Base-by-base conservation (phyloP, 1,140 invertebrate genomes). In the Himalopsyche phryganea region DNA sequence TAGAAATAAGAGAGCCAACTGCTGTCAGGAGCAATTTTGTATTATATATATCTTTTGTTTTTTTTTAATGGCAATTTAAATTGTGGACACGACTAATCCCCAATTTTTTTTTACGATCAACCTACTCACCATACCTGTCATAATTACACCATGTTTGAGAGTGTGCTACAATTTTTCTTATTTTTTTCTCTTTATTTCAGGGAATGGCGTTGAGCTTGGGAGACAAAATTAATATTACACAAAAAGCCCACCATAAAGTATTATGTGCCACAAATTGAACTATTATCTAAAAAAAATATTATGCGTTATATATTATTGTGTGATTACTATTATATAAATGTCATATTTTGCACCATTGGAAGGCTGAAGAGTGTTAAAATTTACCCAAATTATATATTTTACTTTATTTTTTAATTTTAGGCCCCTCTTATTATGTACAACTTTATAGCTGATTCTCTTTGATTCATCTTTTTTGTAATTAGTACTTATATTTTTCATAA, bases 201-300 rank as follows among this genome's bases (percentile, higher is more conserved):
- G 96, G 95, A 40, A 98, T 98, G 95, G 95, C 96, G 2, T 76
- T 98, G 4, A 95, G 93, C 68, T 82, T 98, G 61, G 95, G 95
- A 19, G 94, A 98, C 72, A 98, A 98, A 77, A 96, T 98, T 59
- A 98, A 94, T 78, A 84, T 88, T 68, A 92, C 92, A 54, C 95
- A 98, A 73, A 93, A 92, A 71, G 73, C 78, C 14, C 77, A 81
- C 41, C 79, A 67, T 49, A 81, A 82, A 71, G 78, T 84, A 50
- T 76, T 83, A 35, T 79, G 80, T 65, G 80, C 81, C 15, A 79
- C 81, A 65, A 28, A 28, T 28, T 83, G 71, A 77, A 13, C 6
- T 2, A 41, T 58, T 28, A 20, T 45, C 53, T 14, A 18, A 18
- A 52, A 51, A 14, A 32, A 15, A 23, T 63, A 41, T 49, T 53